Evolutionary conservation across 2,113 vertebrate species (phyloP), one percentile per base, ranked within the genome.

Genomic region (Cyanoliseus patagonus): DNA sequence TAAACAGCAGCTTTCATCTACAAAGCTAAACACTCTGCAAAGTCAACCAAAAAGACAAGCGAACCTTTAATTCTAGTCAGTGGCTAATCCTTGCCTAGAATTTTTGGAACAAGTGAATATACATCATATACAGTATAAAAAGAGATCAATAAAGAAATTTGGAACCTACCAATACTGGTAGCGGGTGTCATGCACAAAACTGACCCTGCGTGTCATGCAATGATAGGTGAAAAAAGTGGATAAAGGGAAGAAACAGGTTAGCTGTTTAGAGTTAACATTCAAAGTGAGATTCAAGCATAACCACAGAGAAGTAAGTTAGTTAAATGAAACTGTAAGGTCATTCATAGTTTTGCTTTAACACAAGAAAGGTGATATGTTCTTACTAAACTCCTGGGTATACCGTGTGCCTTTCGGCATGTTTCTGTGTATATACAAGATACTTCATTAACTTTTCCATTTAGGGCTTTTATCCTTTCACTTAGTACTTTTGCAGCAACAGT

Each of bases 181-280:
- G 99, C 99, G 98, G 99, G 99, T 98, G 99, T 99, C 99, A 99
- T 99, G 99, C 99, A 99, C 98, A 99, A 99, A 98, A 99, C 99
- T 99, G 99, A 99, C 98, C 99, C 99, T 99, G 98, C 96, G 76
- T 98, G 98, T 97, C 99, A 99, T 98, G 98, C 98, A 98, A 98
- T 98, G 98, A 98, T 96, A 98, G 97, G 98, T 98, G 98, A 97
- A 97, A 98, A 98, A 98, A 98, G 98, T 98, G 98, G 97, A 98
- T 98, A 98, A 98, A 98, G 97, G 98, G 98, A 98, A 98, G 98
- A 98, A 98, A 98, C 98, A 98, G 98, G 98, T 98, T 98, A 98
- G 98, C 98, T 61, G 97, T 98, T 98, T 98, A 98, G 98, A 98
- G 98, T 98, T 98, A 98, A 98, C 98, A 98, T 98, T 98, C 97